Conservation (phyloP, 2,888 invertebrate species). For the Timema cristinae region DNA sequence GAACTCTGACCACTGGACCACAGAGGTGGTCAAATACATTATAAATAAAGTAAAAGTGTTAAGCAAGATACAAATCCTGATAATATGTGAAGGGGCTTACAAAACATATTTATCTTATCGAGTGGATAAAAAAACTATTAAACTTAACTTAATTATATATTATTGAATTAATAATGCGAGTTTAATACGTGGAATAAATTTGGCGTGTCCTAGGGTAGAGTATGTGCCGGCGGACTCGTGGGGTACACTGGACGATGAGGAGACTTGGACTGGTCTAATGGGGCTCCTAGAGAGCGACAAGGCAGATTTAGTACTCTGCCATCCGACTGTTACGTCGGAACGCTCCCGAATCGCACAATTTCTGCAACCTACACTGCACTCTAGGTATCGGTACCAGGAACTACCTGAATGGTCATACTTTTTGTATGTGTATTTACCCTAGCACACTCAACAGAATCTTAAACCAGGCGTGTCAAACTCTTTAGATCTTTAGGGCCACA, state of each 20-base stretch:
- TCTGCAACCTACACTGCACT: conserved; percentile 27
- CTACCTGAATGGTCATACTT: too few species aligned
- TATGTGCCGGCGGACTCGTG: conserved; percentile 24
- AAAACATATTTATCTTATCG: too few species aligned
- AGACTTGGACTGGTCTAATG: conserved; percentile 27
- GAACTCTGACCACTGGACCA: too few species aligned
- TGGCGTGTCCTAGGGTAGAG: conserved; percentile 21
- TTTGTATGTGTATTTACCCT: too few species aligned
- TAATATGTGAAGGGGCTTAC: too few species aligned
- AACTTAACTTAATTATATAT: too few species aligned
- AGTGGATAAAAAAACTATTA: too few species aligned
- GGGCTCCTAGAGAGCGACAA: conserved; percentile 23
- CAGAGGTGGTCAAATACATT: too few species aligned
- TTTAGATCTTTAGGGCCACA: neutral
- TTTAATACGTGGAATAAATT: neutral
- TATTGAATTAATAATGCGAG: neutral
- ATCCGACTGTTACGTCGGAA: conserved; percentile 28
- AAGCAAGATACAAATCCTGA: too few species aligned
- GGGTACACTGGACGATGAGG: conserved; percentile 23
- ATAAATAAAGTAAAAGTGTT: too few species aligned
- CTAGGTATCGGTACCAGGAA: conserved; percentile 18
- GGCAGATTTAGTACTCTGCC: conserved; percentile 28
- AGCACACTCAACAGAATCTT: neutral
- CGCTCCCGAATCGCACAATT: conserved; percentile 24
- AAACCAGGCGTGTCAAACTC: neutral